Base-by-base conservation (phyloP, 2,888 invertebrate species). In the Calliopum simillimum region DNA sequence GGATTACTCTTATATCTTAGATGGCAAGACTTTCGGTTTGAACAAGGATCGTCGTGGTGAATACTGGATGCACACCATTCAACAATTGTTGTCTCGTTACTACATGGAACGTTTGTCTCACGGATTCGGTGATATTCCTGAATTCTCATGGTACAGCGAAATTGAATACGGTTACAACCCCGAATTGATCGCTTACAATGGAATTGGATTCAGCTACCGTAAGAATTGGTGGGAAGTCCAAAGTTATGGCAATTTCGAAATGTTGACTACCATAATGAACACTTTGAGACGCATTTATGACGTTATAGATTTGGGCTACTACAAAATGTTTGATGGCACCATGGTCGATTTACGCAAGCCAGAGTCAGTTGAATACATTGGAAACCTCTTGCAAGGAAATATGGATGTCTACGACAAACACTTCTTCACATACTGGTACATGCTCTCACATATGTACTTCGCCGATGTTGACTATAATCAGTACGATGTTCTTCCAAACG, bases 31-130 rank as follows among this genome's bases (percentile, higher is more conserved):
- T 46, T 88, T 88, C 73, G 85, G 87, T 73, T 78, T 88, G 49
- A 77, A 84, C 14, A 88, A 89, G 75, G 89, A 89, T 76, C 87
- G 87, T 67, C 89, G 90, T 75, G 91, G 91, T 66, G 91, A 91
- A 84, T 84, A 87, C 69, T 90, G 88, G 84, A 90, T 91, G 84
- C 90, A 88, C 81, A 81, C 88, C 73, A 89, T 91, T 79, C 91
- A 91, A 79, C 91, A 92, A 83, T 78, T 92, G 5, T 76, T 92
- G 73, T 88, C 91, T 71, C 90, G 91, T 88, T 94, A 92, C 84
- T 91, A 93, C 79, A 87, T 92, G 85, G 93, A 93, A 82, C 90
- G 93, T 82, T 85, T 93, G 59, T 90, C 91, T 11, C 90, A 91
- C 79, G 90, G 89, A 70, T 87, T 92, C 56, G 89, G 89, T 13